A percentile compares a stretch with the other conserved stretches of the same genome.
Evolutionary conservation across 2,797 vertebrate species (phyloP).

Genomic region (Bradypus variegatus): DNA sequence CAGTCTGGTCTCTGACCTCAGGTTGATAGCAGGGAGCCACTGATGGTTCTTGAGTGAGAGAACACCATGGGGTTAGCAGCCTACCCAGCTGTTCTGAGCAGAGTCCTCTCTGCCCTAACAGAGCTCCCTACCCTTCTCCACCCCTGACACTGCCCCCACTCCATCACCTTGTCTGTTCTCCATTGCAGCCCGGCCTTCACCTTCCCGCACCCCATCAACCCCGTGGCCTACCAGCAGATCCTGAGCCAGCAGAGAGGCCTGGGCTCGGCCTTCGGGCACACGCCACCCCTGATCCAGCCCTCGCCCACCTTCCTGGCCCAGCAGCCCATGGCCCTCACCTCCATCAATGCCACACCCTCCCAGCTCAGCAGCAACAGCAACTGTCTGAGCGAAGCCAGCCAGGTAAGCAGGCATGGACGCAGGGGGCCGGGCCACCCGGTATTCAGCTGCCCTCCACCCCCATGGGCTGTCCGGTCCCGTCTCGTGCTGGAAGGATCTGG

Average conservation of each 20-base stretch:
- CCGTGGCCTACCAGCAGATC: constrained; percentile 94
- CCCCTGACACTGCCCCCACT: rapidly evolving
- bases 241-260: constrained; percentile 90
- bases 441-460: rapidly evolving
- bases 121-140: rapidly evolving
- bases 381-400: constrained; percentile 77
- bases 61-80: neutral
- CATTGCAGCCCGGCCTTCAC: constrained; percentile 88
- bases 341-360: constrained; percentile 67
- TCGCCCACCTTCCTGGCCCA: constrained; percentile 83
- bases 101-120: neutral
- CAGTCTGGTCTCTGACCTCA: neutral
- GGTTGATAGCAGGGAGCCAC: neutral
- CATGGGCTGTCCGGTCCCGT: neutral
- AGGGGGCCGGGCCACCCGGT: neutral
- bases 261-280: constrained; percentile 90
- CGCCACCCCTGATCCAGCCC: constrained; percentile 87
- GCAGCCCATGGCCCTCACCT: constrained; percentile 80
- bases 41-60: neutral
- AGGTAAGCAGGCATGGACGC: constrained; percentile 75
- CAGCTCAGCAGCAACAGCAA: constrained; percentile 79
- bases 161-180: neutral
- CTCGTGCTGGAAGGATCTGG: neutral
- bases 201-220: constrained; percentile 94
- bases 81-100: neutral